Evolutionary conservation across 2,113 vertebrate genomes (phyloP).

Genomic region (Pterocles orientalis): DNA sequence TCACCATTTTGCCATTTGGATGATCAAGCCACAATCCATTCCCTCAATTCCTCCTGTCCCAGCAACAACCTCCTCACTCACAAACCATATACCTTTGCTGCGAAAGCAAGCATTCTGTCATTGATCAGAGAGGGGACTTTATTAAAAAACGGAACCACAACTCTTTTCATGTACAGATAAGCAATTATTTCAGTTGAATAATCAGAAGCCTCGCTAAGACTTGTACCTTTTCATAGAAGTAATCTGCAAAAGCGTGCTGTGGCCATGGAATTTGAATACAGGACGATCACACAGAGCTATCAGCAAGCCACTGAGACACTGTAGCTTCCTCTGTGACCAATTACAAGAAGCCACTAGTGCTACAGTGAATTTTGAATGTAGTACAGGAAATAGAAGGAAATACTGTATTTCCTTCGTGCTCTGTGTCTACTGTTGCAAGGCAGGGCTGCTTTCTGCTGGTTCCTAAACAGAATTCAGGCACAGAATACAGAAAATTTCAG

Average conservation of each 20-base stretch:
- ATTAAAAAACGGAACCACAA: accelerated
- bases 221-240: not conserved
- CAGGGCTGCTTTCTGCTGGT: not conserved
- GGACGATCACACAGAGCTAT: not conserved
- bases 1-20: not conserved
- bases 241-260: not conserved
- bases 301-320: not conserved
- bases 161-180: not conserved
- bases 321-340: not conserved
- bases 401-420: not conserved
- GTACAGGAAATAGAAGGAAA: not conserved
- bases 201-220: not conserved
- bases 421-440: not conserved
- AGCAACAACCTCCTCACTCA: not conserved
- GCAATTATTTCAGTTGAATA: not conserved
- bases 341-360: not conserved
- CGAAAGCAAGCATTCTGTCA: not conserved
- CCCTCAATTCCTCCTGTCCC: not conserved
- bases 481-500: not conserved
- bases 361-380: not conserved
- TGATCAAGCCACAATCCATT: not conserved
- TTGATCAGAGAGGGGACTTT: not conserved
- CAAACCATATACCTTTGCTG: not conserved
- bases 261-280: not conserved
- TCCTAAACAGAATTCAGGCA: not conserved